These are phyloP conservation scores for Dicranocentrus wangi DNA, from an alignment of 2,888 invertebrate genomes.

Conservation along the genomic window DNA sequence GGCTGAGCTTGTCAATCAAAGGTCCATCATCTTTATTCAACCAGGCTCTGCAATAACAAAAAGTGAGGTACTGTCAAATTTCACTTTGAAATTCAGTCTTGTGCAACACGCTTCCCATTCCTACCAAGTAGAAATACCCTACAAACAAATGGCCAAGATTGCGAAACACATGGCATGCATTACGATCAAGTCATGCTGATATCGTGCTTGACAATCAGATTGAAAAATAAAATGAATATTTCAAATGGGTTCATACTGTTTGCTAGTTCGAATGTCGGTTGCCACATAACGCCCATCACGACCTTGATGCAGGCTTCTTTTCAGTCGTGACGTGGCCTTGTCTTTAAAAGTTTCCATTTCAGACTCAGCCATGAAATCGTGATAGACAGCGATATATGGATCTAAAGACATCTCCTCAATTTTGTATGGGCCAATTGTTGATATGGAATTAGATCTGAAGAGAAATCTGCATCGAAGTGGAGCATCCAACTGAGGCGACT, in stretches of 20 bases:
- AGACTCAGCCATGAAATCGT: constrained; percentile 72
- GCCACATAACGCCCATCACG: constrained; percentile 72
- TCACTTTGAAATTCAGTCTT: background rate
- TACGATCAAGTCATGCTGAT: too few species aligned
- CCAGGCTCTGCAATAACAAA: constrained; percentile 73
- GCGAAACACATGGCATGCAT: too few species aligned
- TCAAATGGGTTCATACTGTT: constrained; percentile 70
- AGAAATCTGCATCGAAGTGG: constrained; percentile 70
- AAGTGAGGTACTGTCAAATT: background rate
- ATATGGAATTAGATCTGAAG: constrained; percentile 62
- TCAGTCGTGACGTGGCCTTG: constrained; percentile 70
- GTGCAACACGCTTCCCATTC: too few species aligned
- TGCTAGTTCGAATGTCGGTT: constrained; percentile 73
- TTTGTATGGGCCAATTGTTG: constrained; percentile 73
- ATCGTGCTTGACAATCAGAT: background rate
- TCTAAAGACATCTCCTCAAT: constrained; percentile 73
- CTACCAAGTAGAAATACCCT: too few species aligned
- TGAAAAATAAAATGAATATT: background rate
- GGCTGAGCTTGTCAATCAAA: constrained; percentile 64
- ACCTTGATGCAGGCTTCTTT: constrained; percentile 72
- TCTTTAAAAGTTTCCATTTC: constrained; percentile 72
- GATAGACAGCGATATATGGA: constrained; percentile 72
- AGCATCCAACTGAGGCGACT: constrained; percentile 72
- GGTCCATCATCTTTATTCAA: constrained; percentile 72
- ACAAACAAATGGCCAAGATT: too few species aligned